Conservation (phyloP, 2,888 invertebrate genomes). For the Bombylius major region DNA sequence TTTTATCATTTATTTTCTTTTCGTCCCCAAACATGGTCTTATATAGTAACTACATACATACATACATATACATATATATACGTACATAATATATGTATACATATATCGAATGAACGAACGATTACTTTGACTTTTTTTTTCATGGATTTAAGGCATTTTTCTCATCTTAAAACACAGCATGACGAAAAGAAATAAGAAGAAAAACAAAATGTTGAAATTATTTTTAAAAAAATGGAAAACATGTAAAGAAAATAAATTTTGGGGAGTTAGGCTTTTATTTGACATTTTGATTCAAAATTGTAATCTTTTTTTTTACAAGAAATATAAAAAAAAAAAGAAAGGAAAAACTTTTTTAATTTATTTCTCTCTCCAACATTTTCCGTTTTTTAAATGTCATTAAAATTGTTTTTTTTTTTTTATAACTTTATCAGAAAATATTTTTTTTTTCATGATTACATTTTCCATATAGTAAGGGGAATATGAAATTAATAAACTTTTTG, state of each 20-base stretch:
- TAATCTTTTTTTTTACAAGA: neutral
- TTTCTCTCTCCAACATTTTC: no score
- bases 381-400: no score
- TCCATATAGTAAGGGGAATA: no score
- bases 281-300: neutral
- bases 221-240: neutral
- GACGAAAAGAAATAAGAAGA: neutral
- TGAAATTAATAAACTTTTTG: no score
- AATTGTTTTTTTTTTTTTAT: no score
- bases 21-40: constrained; percentile 1
- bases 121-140: neutral
- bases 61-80: no score
- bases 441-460: no score
- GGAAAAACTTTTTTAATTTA: no score
- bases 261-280: neutral
- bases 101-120: neutral
- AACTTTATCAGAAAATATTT: no score
- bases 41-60: neutral
- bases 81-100: no score
- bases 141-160: neutral
- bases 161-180: neutral
- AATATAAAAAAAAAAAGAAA: neutral
- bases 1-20: constrained; percentile 10
- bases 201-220: neutral
- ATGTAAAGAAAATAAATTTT: neutral